Evolutionary conservation across 2,888 invertebrate genomes (phyloP), one percentile per base, ranked within the genome.

Genomic region (Gymnoscelis rufifasciata): DNA sequence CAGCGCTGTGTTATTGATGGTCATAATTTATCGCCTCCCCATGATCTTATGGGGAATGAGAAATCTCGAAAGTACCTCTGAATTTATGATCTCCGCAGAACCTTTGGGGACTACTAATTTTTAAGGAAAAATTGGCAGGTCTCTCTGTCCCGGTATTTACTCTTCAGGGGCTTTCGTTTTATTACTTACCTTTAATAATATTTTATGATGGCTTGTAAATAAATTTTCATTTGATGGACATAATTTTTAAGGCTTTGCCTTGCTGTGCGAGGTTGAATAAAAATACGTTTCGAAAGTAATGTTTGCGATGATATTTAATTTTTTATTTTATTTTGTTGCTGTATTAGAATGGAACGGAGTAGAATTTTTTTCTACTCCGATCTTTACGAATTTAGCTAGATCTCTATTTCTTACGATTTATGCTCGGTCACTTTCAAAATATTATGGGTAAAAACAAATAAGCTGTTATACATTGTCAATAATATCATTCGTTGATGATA

Each of bases 101-200:
- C 77, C 71, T 75, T 75, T 74, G 74, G 77, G 74, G 81, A 76
- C 79, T 80, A 69, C 76, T 72, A 82, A 81, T 81, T 83, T 83
- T 64, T 50, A 42, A 57, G 62, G 68, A 57, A 66, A 75, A 72
- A 70, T 70, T 68, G 66, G 64, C 71, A 64, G 65, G 57, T 53
- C 38, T 5, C n/a, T 31, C 37, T 40, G 30, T 8, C 3, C 29
- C 24, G 8, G 37, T 44, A 44, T 44, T 44, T 49, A 41, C 44
- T 28, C 36, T 27, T 40, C 27, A 10, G 28, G 11, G 38, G 44
- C 27, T 41, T 31, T 10, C 23, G 14, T 28, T 40, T 40, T 42
- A 13, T 10, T 23, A 19, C 13, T 24, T 39, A 35, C 35, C 35
- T 35, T 19, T 6, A 23, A 24, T 26, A 12, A 23, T 24, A 31